Evolutionary conservation across 1,140 invertebrate species (phyloP).

Genomic region (Rhysida immarginata): DNA sequence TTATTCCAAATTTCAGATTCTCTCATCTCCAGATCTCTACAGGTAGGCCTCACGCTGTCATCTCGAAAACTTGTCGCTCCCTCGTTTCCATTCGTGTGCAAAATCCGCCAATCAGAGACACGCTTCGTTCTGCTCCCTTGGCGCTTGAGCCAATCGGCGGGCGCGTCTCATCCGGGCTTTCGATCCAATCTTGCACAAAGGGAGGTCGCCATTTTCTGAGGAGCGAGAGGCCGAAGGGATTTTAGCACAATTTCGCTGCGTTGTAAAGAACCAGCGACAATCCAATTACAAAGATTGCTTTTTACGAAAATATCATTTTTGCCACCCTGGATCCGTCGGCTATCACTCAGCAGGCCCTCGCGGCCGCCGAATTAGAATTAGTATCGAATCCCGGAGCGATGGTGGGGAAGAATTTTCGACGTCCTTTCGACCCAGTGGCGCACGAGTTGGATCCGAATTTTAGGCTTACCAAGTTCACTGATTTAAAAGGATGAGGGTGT

Average conservation of each 20-base stretch:
- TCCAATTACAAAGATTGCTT: background rate
- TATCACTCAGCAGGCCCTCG: conserved; percentile 15
- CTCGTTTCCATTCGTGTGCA: background rate
- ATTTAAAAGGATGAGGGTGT: conserved; percentile 97
- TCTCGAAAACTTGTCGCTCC: conserved; percentile 6
- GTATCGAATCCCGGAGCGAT: conserved; percentile 31
- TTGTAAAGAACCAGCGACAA: background rate
- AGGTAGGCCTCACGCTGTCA: background rate
- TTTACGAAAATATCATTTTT: background rate
- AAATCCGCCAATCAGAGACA: too few species aligned
- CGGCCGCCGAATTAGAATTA: conserved; percentile 62
- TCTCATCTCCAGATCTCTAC: background rate
- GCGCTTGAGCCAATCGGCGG: background rate
- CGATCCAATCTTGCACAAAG: background rate
- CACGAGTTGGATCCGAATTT: conserved; percentile 89
- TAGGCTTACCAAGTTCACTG: conserved; percentile 88
- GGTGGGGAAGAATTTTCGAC: conserved; percentile 37
- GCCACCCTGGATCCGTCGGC: conserved; percentile 1
- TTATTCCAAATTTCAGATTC: too few species aligned
- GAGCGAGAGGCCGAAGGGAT: background rate
- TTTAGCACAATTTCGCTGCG: conserved; percentile 1
- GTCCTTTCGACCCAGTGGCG: conserved; percentile 86
- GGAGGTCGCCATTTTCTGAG: conserved; percentile 13
- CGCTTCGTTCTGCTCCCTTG: too few species aligned
- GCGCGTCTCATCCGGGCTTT: conserved; percentile 8